Conservation (phyloP, 2,888 invertebrate genomes). For the Clivina fossor region DNA sequence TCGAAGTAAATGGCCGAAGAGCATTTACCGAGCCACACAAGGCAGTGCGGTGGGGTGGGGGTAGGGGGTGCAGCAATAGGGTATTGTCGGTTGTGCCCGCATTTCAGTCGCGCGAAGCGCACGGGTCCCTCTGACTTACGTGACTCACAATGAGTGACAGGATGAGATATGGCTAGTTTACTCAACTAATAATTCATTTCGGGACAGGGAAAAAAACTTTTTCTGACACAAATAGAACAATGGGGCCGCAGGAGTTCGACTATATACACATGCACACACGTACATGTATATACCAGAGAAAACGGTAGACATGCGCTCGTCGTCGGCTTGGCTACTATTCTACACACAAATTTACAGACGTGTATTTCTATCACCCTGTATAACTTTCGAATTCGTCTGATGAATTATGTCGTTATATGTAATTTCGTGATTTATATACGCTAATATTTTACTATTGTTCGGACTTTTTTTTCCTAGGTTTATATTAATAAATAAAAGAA, state of each 20-base stretch:
- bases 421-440: too few relatives aligned
- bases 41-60: conserved; percentile 3
- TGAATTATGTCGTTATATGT: too few relatives aligned
- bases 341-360: conserved; percentile 11
- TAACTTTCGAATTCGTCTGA: too few relatives aligned
- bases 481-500: too few relatives aligned
- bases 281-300: too few relatives aligned
- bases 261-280: too few relatives aligned
- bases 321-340: conserved; percentile 2
- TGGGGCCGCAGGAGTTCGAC: conserved; percentile 43
- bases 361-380: too few relatives aligned
- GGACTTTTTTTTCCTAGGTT: too few relatives aligned
- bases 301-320: too few relatives aligned
- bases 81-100: conserved; percentile 40
- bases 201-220: conserved; percentile 44
- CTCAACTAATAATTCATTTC: conserved; percentile 55
- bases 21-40: conserved; percentile 2
- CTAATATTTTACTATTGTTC: too few relatives aligned
- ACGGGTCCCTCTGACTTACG: conserved; percentile 39
- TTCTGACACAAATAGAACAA: conserved; percentile 53
- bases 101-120: conserved; percentile 8
- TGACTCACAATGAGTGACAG: conserved; percentile 53
- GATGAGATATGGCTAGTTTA: conserved; percentile 55
- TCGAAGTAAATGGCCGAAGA: conserved; percentile 25
- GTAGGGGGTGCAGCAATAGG: conserved; percentile 24